Evolutionary conservation across 1,140 invertebrate genomes (phyloP).

Genomic region (Trachelipus rathkii): DNA sequence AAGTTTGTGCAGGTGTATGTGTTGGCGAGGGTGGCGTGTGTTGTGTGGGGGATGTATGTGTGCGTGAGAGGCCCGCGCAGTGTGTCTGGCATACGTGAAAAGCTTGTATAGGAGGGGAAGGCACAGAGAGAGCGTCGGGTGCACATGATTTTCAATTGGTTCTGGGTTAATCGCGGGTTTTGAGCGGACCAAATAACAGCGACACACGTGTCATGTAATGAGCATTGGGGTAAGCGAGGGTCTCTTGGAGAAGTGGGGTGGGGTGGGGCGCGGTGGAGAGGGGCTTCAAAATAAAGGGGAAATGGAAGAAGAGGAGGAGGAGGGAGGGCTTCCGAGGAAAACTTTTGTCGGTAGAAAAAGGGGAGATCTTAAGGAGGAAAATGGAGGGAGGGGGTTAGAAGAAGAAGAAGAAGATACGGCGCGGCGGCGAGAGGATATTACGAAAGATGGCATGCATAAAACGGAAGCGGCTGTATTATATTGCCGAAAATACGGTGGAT

Average conservation of each 20-base stretch:
- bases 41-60: neutral
- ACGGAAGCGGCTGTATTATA: too few relatives aligned
- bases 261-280: neutral
- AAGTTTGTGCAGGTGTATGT: too few relatives aligned
- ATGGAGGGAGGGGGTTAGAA: neutral
- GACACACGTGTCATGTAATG: neutral
- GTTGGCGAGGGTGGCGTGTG: too few relatives aligned
- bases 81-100: neutral
- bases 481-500: too few relatives aligned
- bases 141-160: constrained; percentile 10
- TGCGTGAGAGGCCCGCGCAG: neutral
- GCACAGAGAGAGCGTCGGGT: neutral
- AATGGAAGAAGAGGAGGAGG: neutral
- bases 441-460: neutral
- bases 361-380: neutral
- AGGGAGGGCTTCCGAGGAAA: neutral
- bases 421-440: constrained; percentile 4
- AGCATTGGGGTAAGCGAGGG: neutral
- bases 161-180: constrained; percentile 8
- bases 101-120: neutral
- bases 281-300: neutral
- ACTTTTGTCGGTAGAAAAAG: too few relatives aligned
- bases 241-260: neutral
- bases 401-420: neutral
- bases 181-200: constrained; percentile 7